Percentiles rank a stretch among this genome's conserved stretches.
Conservation (phyloP, 2,113 vertebrate genomes). For the Parus major region DNA sequence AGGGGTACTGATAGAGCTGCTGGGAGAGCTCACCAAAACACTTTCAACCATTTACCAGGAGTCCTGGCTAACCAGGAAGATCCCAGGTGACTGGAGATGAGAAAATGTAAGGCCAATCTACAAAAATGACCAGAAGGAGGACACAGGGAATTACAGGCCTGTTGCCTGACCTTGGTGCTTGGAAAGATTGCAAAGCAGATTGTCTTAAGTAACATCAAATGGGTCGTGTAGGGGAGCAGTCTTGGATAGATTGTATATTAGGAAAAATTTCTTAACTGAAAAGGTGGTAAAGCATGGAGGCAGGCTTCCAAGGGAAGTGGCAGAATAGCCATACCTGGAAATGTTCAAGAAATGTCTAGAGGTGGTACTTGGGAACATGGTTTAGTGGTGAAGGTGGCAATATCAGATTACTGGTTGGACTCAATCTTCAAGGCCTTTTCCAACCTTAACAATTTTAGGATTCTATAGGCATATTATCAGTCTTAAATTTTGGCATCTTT, state of each 20-base stretch:
- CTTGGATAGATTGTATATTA: neutral
- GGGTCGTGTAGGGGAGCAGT: rapidly evolving
- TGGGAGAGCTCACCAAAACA: neutral
- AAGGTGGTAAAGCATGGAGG: neutral
- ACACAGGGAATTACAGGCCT: neutral
- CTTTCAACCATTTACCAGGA: neutral
- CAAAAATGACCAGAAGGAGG: neutral
- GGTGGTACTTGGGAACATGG: neutral
- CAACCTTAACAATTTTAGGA: neutral
- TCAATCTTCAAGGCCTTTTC: rapidly evolving
- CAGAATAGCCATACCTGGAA: neutral
- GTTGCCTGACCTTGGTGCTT: neutral
- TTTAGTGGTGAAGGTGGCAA: neutral
- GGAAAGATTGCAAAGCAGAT: neutral
- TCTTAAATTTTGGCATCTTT: neutral
- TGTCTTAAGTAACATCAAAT: neutral
- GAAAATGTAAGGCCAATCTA: neutral
- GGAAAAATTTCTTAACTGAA: neutral
- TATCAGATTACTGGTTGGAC: neutral
- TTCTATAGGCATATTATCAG: neutral
- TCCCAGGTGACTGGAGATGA: neutral
- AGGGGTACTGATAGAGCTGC: neutral
- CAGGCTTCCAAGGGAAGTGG: neutral
- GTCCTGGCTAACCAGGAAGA: neutral
- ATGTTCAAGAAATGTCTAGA: neutral